Evolutionary conservation across 2,888 invertebrate species (phyloP), one percentile per base, ranked within the genome.

Genomic region (Brassicogethes aeneus): DNA sequence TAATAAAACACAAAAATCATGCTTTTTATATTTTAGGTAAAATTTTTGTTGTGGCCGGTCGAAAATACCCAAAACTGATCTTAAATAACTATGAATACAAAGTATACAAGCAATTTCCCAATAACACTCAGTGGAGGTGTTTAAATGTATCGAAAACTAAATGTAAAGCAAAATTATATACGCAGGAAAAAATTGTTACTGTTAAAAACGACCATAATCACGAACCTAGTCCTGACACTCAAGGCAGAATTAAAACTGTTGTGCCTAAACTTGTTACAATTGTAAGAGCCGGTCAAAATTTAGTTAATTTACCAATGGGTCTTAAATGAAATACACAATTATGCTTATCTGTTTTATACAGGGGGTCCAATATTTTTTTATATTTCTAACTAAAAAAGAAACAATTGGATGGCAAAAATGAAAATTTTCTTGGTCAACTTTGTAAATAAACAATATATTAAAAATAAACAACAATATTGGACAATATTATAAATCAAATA

Each of bases 11-110:
- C n/a, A n/a, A n/a, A n/a, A n/a, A n/a, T n/a, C n/a, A n/a, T n/a
- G n/a, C n/a, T n/a, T n/a, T n/a, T n/a, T n/a, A n/a, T n/a, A n/a
- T 32, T 32, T 32, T 32, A 32, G 32, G 32, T 12, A 13, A 12
- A 8, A 13, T 32, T 8, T 32, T 32, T 32, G 14, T 32, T 3
- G 12, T 32, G 10, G 8, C 32, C 12, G 32, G 32, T 10, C 7
- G 10, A 15, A 59, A 59, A 34, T 50, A 59, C 34, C 59, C 59
- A 1, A 56, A 47, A 35, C 34, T 59, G 8, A 43, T 56, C 3
- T 40, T 59, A 29, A 50, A 56, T 40, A 42, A 50, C 15, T 47
- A 52, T 44, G 46, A 52, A 14, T 59, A 49, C 40, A 42, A 44
- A 3, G 44, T 58, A 3, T 51, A 56, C 15, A 50, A 41, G 5